Base-by-base conservation (phyloP, 37 sponge, comb jelly and placozoan genomes). In the Haliclona indistincta region DNA sequence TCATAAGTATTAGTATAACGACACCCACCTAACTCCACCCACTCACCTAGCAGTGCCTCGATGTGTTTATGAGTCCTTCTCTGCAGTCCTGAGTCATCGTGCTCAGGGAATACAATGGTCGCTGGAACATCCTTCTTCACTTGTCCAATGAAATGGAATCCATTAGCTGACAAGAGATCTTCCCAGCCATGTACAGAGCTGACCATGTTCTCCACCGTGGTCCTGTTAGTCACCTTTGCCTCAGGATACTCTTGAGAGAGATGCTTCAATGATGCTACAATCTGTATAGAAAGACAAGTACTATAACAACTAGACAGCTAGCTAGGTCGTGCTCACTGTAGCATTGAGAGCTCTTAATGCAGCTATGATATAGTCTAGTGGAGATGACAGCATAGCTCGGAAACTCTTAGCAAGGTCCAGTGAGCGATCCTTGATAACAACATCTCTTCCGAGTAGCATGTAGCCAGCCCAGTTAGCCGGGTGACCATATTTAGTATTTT, bases 381-480 rank as follows among this genome's bases (percentile, higher is more conserved):
- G 80, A 0, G 75, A 64, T 55, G 85, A 90, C 63, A 93, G 52
- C 76, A 93, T 85, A 22, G 32, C 43, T 17, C 86, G 51, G 4
- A 93, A 3, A 28, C 80, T 73, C 23, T 22, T 45, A 11, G 89
- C 78, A 44, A 89, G 73, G 26, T 84, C 81, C 38, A 45, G 38
- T 1, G 74, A 54, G 17, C 81, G 38, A 62, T 95, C 93, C 63
- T 79, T 71, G 20, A 95, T 80, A 5, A 91, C 76, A 43, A 85
- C 71, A 63, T 95, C 94, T 28, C 69, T 86, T 20, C 97, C 97
- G 17, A 96, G 34, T 67, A 93, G 64, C 76, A 93, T 54, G 56
- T 89, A 93, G 25, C 95, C 95, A 22, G 91, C 81, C 97, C 97
- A 96, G 77, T 96, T 84, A 41, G 82, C 47, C 6, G 97, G 97